Percentiles rank a stretch among this genome's conserved stretches.
Conservation (phyloP, 2,113 vertebrate genomes). For the Megatriorchis doriae region DNA sequence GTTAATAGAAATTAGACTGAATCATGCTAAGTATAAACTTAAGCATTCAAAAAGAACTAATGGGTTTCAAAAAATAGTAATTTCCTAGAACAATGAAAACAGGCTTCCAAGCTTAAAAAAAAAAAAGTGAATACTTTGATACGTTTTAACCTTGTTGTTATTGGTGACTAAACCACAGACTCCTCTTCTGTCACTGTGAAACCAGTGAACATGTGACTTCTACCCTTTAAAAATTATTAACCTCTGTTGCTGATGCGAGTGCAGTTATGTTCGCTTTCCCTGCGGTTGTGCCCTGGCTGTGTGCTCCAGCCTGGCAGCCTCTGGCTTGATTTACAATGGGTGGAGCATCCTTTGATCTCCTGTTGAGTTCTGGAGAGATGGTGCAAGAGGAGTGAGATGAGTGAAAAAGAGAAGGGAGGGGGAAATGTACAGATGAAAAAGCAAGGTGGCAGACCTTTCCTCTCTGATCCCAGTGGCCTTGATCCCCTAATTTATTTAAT, state of each 20-base stretch:
- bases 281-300: neutral
- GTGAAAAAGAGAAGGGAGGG: conserved; percentile 35
- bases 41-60: neutral
- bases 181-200: neutral
- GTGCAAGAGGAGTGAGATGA: conserved; percentile 40
- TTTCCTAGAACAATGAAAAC: neutral
- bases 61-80: neutral
- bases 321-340: conserved; percentile 41
- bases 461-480: neutral
- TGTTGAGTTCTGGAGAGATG: conserved; percentile 55
- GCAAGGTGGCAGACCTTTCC: neutral
- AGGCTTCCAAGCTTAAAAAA: neutral
- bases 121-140: neutral
- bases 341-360: conserved; percentile 61
- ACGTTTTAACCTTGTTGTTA: neutral
- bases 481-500: no score
- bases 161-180: neutral
- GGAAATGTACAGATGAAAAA: conserved; percentile 47
- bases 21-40: neutral
- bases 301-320: conserved; percentile 27
- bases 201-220: neutral
- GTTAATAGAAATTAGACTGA: conserved; percentile 9
- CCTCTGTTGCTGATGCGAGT: neutral
- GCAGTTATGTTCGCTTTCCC: neutral
- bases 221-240: neutral